phyloP scores from a whole-genome alignment of 1,140 invertebrate genomes.

The roundworm (Caenorhabditis elegans) region DNA sequence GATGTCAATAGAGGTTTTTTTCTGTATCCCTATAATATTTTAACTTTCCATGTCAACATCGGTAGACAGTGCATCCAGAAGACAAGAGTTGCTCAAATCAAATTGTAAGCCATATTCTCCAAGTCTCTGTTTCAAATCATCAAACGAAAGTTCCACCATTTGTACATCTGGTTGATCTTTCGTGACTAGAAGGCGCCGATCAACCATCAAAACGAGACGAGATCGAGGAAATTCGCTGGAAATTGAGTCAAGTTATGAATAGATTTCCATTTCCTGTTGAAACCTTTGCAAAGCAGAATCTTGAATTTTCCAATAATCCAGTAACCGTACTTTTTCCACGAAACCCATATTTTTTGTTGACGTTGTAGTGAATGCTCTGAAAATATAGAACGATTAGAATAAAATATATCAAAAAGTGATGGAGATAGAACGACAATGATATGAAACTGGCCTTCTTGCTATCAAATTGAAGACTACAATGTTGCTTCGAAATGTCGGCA shows the following conservation, averaged over 20 bases:
- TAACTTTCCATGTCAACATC: neutral
- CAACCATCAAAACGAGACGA: slow-evolving; percentile 53
- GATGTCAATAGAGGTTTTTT: neutral
- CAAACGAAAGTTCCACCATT: slow-evolving; percentile 19
- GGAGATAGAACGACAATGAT: neutral
- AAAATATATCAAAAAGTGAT: too few species aligned
- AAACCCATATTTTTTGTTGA: slow-evolving; percentile 8
- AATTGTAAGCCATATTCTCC: slow-evolving; percentile 34
- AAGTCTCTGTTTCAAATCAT: slow-evolving; percentile 22
- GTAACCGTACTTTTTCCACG: slow-evolving; percentile 44
- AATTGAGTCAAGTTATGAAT: too few species aligned
- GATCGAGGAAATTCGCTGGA: slow-evolving; percentile 51
- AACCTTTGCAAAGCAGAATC: slow-evolving; percentile 47
- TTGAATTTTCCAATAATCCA: slow-evolving; percentile 57
- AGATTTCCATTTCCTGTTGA: neutral
- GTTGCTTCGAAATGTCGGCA: neutral
- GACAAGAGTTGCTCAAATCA: slow-evolving; percentile 28
- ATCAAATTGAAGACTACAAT: neutral
- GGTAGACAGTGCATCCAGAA: slow-evolving; percentile 14
- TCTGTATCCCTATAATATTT: neutral
- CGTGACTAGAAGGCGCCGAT: slow-evolving; percentile 49
- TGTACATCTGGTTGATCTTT: slow-evolving; percentile 28
- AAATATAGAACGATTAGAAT: neutral
- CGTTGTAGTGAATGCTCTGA: neutral
- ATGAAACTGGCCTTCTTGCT: slow-evolving; percentile 45